Conservation (phyloP, 2,113 vertebrate species). For the Labeo catla region DNA sequence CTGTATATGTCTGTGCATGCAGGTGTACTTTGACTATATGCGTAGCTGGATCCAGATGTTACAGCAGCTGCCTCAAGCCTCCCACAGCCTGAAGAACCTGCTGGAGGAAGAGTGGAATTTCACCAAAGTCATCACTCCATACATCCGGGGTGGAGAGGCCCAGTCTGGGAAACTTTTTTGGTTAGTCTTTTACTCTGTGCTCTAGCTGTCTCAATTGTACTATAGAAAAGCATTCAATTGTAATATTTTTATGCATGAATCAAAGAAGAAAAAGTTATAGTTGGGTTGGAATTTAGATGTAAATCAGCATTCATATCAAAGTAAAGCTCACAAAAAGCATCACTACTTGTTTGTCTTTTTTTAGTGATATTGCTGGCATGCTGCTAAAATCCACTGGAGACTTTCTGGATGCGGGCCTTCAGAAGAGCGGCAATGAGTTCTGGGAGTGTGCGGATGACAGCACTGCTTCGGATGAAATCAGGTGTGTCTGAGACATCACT, state of each 20-base stretch:
- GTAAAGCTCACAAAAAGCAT: not conserved
- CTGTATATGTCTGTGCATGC: conserved; percentile 43
- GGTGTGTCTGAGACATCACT: conserved; percentile 69
- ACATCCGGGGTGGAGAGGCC: conserved; percentile 95
- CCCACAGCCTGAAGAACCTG: conserved; percentile 98
- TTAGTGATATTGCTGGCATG: conserved; percentile 95
- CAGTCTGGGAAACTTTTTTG: conserved; percentile 98
- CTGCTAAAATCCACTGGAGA: conserved; percentile 95
- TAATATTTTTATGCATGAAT: not conserved
- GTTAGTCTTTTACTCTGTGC: conserved; percentile 64
- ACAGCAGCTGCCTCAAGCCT: conserved; percentile 97
- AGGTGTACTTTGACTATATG: conserved; percentile 99
- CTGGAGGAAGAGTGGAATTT: conserved; percentile 99
- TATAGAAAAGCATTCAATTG: not conserved
- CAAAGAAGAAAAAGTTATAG: not conserved
- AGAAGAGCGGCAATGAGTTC: conserved; percentile 90
- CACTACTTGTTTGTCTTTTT: not conserved
- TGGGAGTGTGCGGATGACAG: conserved; percentile 92
- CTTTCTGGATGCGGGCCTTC: conserved; percentile 89
- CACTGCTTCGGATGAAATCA: conserved; percentile 92
- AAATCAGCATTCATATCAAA: not conserved
- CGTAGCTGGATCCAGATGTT: conserved; percentile 99
- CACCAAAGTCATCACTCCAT: conserved; percentile 98
- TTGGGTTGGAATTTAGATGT: not conserved
- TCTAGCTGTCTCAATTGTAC: not conserved